Base-by-base conservation (phyloP, 2,888 invertebrate genomes). In the Dastarcus helophoroides region DNA sequence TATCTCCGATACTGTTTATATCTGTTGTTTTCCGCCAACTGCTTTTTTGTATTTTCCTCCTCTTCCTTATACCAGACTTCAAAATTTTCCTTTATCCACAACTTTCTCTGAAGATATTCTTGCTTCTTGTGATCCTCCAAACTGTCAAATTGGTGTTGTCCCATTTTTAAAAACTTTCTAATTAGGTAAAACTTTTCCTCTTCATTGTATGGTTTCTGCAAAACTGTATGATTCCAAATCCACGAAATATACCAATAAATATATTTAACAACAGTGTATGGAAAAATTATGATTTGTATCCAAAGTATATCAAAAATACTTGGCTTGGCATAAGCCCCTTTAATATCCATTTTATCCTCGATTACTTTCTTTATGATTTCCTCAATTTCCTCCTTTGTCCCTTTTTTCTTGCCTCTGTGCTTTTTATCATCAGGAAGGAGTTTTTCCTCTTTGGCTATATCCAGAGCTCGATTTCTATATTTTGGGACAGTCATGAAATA, bases 331-430 rank as follows among this genome's bases (percentile, higher is more conserved):
- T 90, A 91, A 1, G 86, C 88, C 10, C 93, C 93, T 54, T 88
- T 78, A 26, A 93, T 90, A 51, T 91, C 90, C 80, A 93, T 85
- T 53, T 90, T 91, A 43, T 90, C 81, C 59, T 83, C 86, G 34
- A 94, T 80, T 2, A 94, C 78, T 54, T 76, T 71, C 38, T 79
- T 70, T 31, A 93, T 79, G 21, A 88, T 71, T 35, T 67, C 68
- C 51, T 93, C 90, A 39, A 82, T 74, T 56, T 88, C 84, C 43
- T 79, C 79, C 55, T 78, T 82, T 2, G 48, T 43, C 13, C 41
- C 28, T 39, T 53, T 51, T 28, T 41, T 36, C 33, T 45, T 48
- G 14, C 54, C 51, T 37, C 65, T 68, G 29, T 61, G 62, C 46
- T 67, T 68, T 37, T 60, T 63, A 44, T 68, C 71, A 35, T 65